Evolutionary conservation across 1,140 invertebrate species (phyloP).

Genomic region (Copidosoma floridanum): DNA sequence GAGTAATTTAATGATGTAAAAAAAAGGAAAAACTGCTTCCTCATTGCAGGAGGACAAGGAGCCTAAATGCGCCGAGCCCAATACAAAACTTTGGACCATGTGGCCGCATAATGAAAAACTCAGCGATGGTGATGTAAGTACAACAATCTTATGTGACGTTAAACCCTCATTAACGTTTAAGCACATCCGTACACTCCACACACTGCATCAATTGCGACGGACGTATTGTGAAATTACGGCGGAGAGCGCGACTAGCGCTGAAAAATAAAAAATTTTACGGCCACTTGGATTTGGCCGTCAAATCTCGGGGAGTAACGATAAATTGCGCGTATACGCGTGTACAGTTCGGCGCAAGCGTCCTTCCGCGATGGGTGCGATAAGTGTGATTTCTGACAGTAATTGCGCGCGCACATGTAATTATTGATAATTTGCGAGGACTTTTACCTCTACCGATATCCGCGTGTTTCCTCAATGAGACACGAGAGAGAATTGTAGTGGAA

Average conservation of each 20-base stretch:
- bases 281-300: not conserved
- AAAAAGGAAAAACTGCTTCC: constrained; percentile 31
- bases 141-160: too few relatives aligned
- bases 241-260: not conserved
- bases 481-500: too few relatives aligned
- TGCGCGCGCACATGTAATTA: not conserved
- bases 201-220: not conserved
- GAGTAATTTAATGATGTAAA: too few relatives aligned
- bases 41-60: constrained; percentile 83
- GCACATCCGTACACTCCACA: not conserved
- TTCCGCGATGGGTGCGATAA: too few relatives aligned
- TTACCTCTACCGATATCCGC: constrained; percentile 5
- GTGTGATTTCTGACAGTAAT: constrained; percentile 9
- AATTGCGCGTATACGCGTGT: too few relatives aligned
- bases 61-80: constrained; percentile 89
- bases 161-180: too few relatives aligned
- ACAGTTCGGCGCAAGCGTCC: too few relatives aligned
- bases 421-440: constrained; percentile 8
- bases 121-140: constrained; percentile 93
- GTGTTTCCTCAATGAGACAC: not conserved
- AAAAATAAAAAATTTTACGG: not conserved
- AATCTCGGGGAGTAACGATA: not conserved
- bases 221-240: too few relatives aligned
- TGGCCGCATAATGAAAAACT: constrained; percentile 93
- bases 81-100: constrained; percentile 95